Evolutionary conservation across 2,113 vertebrate genomes (phyloP).

Genomic region (Chionis minor): DNA sequence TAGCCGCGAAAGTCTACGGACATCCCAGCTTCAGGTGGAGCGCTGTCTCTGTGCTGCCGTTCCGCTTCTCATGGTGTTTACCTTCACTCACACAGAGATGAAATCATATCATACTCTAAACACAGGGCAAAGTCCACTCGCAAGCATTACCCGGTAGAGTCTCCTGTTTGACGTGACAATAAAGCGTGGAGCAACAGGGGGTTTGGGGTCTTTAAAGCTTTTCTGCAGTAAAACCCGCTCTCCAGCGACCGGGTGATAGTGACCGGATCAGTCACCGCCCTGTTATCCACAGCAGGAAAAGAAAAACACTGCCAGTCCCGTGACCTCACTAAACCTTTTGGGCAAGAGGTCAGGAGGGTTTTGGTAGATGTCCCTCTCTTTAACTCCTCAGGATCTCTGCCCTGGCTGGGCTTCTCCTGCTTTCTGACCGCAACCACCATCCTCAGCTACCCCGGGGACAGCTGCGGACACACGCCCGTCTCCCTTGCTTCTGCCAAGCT

Average conservation of each 20-base stretch:
- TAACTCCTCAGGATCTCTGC: neutral
- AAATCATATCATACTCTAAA: conserved; percentile 48
- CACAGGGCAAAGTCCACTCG: conserved; percentile 41
- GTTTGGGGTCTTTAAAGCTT: neutral
- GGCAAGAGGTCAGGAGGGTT: neutral
- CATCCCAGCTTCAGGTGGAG: neutral
- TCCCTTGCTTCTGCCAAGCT: no score
- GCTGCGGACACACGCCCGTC: fast-evolving
- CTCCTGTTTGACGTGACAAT: conserved; percentile 20
- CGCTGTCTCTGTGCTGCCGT: neutral
- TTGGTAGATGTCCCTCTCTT: neutral
- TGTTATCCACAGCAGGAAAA: neutral
- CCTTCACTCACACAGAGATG: neutral
- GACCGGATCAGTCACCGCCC: neutral
- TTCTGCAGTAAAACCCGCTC: neutral
- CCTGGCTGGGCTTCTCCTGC: neutral
- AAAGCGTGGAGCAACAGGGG: neutral
- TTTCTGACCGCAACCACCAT: no score
- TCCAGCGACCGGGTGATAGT: neutral
- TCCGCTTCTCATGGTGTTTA: conserved; percentile 24
- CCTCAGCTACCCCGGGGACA: neutral
- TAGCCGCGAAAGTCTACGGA: fast-evolving
- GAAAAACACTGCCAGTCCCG: neutral
- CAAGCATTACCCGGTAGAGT: neutral
- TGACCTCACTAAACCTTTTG: neutral